Conservation (phyloP, 2,888 invertebrate species). For the Scaptomyza parva region DNA sequence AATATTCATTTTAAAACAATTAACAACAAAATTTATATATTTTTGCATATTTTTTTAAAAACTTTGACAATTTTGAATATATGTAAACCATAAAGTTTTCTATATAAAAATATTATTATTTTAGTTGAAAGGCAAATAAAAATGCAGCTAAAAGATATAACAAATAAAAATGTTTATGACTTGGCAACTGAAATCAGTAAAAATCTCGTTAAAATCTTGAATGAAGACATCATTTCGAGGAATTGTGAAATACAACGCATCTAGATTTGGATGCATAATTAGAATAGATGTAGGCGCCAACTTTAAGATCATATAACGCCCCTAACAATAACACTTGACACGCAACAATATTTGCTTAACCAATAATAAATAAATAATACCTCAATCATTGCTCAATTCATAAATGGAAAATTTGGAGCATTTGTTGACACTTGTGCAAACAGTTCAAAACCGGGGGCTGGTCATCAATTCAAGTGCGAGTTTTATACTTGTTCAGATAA, state of each 20-base stretch:
- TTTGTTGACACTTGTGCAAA: constrained; percentile 42
- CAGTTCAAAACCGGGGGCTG: constrained; percentile 40
- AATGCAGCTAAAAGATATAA: not conserved
- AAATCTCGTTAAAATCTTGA: too few species aligned
- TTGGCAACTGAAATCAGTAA: too few species aligned
- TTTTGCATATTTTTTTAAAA: not conserved
- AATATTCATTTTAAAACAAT: not conserved
- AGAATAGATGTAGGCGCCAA: not conserved
- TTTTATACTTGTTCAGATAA: constrained; percentile 49
- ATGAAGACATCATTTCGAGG: not conserved
- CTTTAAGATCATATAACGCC: constrained; percentile 21
- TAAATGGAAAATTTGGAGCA: constrained; percentile 52
- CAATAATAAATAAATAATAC: constrained; percentile 33
- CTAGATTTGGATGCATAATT: not conserved
- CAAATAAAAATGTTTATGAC: too few species aligned
- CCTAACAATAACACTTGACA: constrained; percentile 27
- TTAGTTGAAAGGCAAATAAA: not conserved
- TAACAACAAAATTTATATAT: not conserved
- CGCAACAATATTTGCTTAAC: constrained; percentile 45
- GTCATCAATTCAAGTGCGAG: constrained; percentile 48
- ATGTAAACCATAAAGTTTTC: not conserved
- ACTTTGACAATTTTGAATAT: not conserved
- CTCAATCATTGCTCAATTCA: constrained; percentile 24
- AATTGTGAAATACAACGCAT: constrained; percentile 28
- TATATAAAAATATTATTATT: not conserved